Percentiles rank a stretch among this genome's conserved stretches.
Evolutionary conservation across 2,113 vertebrate genomes (phyloP).

Genomic region (Leuciscus idus): DNA sequence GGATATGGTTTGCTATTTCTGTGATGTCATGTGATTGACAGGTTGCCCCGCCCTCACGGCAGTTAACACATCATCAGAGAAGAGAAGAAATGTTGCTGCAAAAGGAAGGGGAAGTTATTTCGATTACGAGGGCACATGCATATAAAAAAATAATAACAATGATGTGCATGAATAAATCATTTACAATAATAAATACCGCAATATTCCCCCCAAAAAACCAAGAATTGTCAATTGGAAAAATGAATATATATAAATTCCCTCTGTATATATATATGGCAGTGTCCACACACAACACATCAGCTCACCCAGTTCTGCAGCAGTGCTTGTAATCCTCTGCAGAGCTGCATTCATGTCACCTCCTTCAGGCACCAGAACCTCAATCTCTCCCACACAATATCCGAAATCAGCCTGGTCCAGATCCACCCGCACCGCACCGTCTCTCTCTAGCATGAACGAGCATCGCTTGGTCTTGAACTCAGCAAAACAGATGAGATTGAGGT

Average conservation of each 20-base stretch:
- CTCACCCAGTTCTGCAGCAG: slow-evolving; percentile 72
- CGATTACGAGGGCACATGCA: too few relatives aligned
- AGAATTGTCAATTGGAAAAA: too few relatives aligned
- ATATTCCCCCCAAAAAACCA: too few relatives aligned
- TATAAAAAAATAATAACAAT: too few relatives aligned
- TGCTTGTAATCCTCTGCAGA: slow-evolving; percentile 69
- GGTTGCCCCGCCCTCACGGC: too few relatives aligned
- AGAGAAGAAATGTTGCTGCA: too few relatives aligned
- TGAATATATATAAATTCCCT: neutral
- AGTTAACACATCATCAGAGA: too few relatives aligned
- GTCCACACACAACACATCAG: neutral
- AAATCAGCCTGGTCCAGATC: slow-evolving; percentile 81
- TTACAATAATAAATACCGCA: too few relatives aligned
- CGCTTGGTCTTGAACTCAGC: slow-evolving; percentile 75
- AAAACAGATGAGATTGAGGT: slow-evolving; percentile 71
- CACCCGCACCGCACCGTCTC: slow-evolving; percentile 63
- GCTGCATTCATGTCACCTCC: slow-evolving; percentile 70
- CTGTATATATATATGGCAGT: neutral
- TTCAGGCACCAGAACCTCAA: slow-evolving; percentile 76
- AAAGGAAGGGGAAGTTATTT: too few relatives aligned
- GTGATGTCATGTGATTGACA: too few relatives aligned
- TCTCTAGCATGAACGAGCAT: slow-evolving; percentile 67
- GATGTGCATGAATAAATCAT: too few relatives aligned
- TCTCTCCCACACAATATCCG: slow-evolving; percentile 77
- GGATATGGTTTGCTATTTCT: too few relatives aligned